These are phyloP conservation scores for Crotalus horridus DNA, from an alignment of 2,113 vertebrate genomes.

Conservation along the genomic window DNA sequence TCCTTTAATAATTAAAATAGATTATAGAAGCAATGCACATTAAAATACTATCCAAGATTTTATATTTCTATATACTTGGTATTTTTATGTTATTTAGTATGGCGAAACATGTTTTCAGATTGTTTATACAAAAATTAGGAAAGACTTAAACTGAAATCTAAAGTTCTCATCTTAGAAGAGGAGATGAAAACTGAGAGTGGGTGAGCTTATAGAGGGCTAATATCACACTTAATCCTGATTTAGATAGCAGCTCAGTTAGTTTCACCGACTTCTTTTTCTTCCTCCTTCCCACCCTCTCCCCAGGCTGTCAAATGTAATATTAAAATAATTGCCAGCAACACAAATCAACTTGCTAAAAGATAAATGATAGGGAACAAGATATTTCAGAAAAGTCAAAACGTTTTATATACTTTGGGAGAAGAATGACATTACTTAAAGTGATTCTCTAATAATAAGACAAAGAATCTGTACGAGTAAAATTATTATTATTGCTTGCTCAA, in stretches of 20 bases:
- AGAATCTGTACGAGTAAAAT: not conserved
- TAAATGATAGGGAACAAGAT: not conserved
- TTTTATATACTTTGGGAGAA: not conserved
- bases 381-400: not conserved
- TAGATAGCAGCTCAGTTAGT: not conserved
- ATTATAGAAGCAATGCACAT: not conserved
- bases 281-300: not conserved
- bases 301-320: conserved; percentile 1
- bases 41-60: not conserved
- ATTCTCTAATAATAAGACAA: not conserved
- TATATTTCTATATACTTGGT: not conserved
- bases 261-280: not conserved
- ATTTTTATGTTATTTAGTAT: not conserved
- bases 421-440: not conserved
- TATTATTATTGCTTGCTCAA: not conserved
- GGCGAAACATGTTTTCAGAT: not conserved
- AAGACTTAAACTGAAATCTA: not conserved
- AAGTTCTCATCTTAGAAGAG: not conserved
- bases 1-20: not conserved
- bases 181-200: not conserved
- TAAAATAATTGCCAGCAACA: not conserved
- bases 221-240: not conserved
- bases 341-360: not conserved
- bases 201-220: not conserved
- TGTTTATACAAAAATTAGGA: not conserved